Percentiles rank a stretch among this genome's conserved stretches.
Evolutionary conservation across 2,113 vertebrate species (phyloP).

Genomic region (Notarius quadriscutis): DNA sequence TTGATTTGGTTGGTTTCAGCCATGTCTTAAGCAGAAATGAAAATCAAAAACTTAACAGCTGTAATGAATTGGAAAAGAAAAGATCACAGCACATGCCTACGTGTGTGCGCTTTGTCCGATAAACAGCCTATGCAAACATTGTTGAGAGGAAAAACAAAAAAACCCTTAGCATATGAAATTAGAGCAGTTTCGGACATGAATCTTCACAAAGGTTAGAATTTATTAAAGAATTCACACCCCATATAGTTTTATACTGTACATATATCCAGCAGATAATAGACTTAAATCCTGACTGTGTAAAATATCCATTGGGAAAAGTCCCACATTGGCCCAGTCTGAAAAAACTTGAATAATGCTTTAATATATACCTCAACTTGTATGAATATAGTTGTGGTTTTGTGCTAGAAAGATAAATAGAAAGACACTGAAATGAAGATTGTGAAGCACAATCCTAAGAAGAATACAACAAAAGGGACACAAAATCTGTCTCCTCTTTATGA

Average conservation of each 20-base stretch:
- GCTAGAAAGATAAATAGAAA: background rate
- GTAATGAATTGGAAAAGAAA: background rate
- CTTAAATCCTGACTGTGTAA: constrained; percentile 23
- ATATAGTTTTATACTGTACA: constrained; percentile 20
- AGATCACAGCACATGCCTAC: background rate
- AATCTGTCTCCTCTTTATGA: background rate
- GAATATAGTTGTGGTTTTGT: background rate
- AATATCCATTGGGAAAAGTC: background rate
- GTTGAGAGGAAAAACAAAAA: background rate
- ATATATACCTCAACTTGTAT: background rate
- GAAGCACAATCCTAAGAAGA: background rate
- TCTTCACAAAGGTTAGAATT: constrained; percentile 21
- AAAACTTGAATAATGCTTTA: background rate
- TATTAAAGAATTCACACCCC: constrained; percentile 24
- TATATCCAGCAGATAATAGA: constrained; percentile 25
- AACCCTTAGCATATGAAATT: background rate
- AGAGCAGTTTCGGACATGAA: background rate
- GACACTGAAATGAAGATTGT: background rate
- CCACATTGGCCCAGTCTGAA: constrained; percentile 11
- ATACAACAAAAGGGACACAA: background rate
- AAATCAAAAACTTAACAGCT: background rate
- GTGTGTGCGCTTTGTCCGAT: background rate
- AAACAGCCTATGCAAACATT: background rate
- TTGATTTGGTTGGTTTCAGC: background rate
- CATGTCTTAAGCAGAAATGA: background rate